These are phyloP conservation scores for Teleopsis dalmanni DNA, from an alignment of 1,140 invertebrate genomes.

Conservation along the genomic window DNA sequence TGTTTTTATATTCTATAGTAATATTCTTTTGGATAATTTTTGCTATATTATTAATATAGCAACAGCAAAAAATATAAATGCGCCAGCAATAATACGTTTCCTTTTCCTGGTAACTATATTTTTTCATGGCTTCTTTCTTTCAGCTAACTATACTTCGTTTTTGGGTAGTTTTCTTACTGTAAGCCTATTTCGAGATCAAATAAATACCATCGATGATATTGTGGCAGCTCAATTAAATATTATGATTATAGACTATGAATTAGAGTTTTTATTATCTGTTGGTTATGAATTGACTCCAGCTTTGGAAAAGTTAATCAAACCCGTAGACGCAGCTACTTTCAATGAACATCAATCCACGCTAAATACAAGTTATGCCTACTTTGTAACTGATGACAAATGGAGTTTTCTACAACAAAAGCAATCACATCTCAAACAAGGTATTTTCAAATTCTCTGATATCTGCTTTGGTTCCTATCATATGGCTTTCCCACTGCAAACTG, in stretches of 20 bases:
- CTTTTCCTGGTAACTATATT: conserved; percentile 17
- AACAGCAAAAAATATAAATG: conserved; percentile 15
- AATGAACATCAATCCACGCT: conserved; percentile 19
- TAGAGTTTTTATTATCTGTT: conserved; percentile 24
- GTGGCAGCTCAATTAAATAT: conserved; percentile 26
- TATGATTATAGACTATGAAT: conserved; percentile 36
- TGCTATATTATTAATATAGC: conserved; percentile 32
- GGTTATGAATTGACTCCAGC: conserved; percentile 17
- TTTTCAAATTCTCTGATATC: conserved; percentile 25
- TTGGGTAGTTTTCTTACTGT: conserved; percentile 35
- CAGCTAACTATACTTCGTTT: conserved; percentile 31
- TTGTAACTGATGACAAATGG: conserved; percentile 34
- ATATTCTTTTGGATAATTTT: conserved; percentile 13
- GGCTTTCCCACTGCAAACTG: conserved; percentile 8
- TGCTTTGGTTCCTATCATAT: conserved; percentile 12
- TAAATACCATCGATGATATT: conserved; percentile 32
- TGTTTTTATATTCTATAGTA: too few species aligned
- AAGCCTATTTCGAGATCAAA: conserved; percentile 30
- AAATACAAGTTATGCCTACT: conserved; percentile 25
- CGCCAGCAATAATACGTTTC: not conserved
- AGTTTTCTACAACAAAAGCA: conserved; percentile 31
- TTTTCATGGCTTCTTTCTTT: conserved; percentile 33
- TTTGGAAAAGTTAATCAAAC: conserved; percentile 20
- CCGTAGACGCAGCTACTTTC: conserved; percentile 26
- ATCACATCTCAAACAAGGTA: conserved; percentile 20